phyloP scores from a whole-genome alignment of 2,888 invertebrate genomes.

The Acronicta psi region DNA sequence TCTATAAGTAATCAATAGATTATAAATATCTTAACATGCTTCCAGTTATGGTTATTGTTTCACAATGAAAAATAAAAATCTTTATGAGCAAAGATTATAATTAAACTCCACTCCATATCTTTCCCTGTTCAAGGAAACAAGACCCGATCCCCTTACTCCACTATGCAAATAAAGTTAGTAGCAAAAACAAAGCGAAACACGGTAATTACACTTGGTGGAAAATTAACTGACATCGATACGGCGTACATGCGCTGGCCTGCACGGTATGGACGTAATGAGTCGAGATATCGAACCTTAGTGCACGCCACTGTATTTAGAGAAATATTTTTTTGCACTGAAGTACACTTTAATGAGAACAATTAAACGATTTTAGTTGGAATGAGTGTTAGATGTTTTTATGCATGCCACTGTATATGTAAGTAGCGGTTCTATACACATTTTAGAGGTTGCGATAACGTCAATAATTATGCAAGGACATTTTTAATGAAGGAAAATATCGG shows the following conservation, averaged over 20 bases:
- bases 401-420: conserved; percentile 10
- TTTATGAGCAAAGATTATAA: not conserved
- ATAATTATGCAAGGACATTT: not conserved
- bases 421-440: not conserved
- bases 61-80: too few relatives aligned
- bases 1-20: too few relatives aligned
- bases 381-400: conserved; percentile 19
- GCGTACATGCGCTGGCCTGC: conserved; percentile 75
- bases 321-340: conserved; percentile 40
- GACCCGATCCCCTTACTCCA: conserved; percentile 74
- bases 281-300: conserved; percentile 76
- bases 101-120: conserved; percentile 60
- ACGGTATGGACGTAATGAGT: conserved; percentile 80
- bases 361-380: conserved; percentile 37
- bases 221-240: conserved; percentile 88
- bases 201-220: conserved; percentile 87
- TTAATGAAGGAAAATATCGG: too few relatives aligned
- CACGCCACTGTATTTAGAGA: conserved; percentile 71
- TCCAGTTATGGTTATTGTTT: too few relatives aligned
- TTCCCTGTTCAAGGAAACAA: conserved; percentile 62
- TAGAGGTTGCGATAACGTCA: too few relatives aligned
- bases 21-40: too few relatives aligned
- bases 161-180: conserved; percentile 88
- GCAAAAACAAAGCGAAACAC: conserved; percentile 88
- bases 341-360: conserved; percentile 52